Evolutionary conservation across 2,888 invertebrate genomes (phyloP).

Genomic region (Zele albiditarsus): DNA sequence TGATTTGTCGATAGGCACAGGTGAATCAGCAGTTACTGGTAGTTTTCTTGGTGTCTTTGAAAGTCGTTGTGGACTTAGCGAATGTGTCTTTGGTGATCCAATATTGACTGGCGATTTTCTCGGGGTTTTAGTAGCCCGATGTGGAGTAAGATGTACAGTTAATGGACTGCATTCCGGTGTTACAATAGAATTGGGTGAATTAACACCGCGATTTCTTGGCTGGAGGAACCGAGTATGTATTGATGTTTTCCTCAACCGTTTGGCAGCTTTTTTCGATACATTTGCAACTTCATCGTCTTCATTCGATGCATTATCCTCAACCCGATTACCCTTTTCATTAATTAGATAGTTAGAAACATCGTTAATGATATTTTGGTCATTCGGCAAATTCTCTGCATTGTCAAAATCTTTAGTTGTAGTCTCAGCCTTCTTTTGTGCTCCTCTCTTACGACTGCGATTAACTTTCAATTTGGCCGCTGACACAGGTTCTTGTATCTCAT

Average conservation of each 20-base stretch:
- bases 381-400: constrained; percentile 11
- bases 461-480: constrained; percentile 28
- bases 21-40: constrained; percentile 50
- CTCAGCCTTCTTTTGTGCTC: constrained; percentile 28
- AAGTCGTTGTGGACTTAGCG: constrained; percentile 46
- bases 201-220: constrained; percentile 17
- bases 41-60: constrained; percentile 60
- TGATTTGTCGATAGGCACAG: constrained; percentile 49
- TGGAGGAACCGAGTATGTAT: constrained; percentile 28
- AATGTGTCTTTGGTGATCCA: constrained; percentile 60
- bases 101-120: constrained; percentile 60
- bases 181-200: constrained; percentile 40
- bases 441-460: constrained; percentile 38
- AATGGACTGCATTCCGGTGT: constrained; percentile 63
- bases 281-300: constrained; percentile 46
- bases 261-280: constrained; percentile 26
- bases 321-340: neutral
- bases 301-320: constrained; percentile 28
- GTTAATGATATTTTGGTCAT: constrained; percentile 14
- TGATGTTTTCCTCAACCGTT: constrained; percentile 33
- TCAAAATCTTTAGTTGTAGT: neutral
- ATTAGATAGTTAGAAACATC: neutral
- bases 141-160: constrained; percentile 56
- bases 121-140: constrained; percentile 60
- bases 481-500: constrained; percentile 32